A percentile compares a stretch with the other conserved stretches of the same genome.
Conservation (phyloP, 1,140 invertebrate genomes). For the Ceratoteleas bidentatus region DNA sequence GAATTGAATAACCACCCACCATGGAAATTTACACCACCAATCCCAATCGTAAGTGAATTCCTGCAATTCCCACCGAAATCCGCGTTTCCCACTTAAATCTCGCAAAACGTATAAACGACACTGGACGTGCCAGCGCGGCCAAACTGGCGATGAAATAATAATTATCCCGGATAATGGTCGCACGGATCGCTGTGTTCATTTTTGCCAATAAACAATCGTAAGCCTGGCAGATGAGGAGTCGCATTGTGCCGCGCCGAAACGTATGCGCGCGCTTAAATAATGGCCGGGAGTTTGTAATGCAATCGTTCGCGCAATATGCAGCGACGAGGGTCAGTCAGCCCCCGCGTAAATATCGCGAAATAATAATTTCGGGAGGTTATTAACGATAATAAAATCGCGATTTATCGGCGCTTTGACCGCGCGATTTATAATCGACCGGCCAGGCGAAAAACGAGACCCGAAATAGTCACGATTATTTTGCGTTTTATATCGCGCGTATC, state of each 20-base stretch:
- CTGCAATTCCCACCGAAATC: too few relatives aligned
- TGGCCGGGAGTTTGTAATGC: conserved; percentile 71
- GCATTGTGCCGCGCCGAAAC: conserved; percentile 53
- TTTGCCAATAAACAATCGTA: conserved; percentile 79
- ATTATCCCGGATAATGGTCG: conserved; percentile 75
- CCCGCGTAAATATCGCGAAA: conserved; percentile 75
- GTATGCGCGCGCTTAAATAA: conserved; percentile 75
- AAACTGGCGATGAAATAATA: conserved; percentile 17
- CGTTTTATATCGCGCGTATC: conserved; percentile 35
- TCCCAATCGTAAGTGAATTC: too few relatives aligned
- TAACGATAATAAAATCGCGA: conserved; percentile 80
- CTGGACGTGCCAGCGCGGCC: too few relatives aligned
- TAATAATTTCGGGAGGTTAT: conserved; percentile 79
- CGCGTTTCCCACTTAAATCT: too few relatives aligned
- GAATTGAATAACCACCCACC: too few relatives aligned
- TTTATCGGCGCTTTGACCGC: conserved; percentile 73
- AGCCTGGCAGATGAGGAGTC: conserved; percentile 59
- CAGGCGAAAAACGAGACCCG: conserved; percentile 40
- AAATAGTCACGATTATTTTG: conserved; percentile 49
- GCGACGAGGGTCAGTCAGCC: conserved; percentile 62
- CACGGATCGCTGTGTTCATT: conserved; percentile 77
- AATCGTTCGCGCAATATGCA: conserved; percentile 63
- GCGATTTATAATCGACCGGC: conserved; percentile 75
- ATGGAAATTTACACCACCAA: too few relatives aligned
- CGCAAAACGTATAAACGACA: too few relatives aligned